A percentile compares a stretch with the other conserved stretches of the same genome.
Conservation (phyloP, 2,888 invertebrate genomes). For the Zaprionus lineosus region DNA sequence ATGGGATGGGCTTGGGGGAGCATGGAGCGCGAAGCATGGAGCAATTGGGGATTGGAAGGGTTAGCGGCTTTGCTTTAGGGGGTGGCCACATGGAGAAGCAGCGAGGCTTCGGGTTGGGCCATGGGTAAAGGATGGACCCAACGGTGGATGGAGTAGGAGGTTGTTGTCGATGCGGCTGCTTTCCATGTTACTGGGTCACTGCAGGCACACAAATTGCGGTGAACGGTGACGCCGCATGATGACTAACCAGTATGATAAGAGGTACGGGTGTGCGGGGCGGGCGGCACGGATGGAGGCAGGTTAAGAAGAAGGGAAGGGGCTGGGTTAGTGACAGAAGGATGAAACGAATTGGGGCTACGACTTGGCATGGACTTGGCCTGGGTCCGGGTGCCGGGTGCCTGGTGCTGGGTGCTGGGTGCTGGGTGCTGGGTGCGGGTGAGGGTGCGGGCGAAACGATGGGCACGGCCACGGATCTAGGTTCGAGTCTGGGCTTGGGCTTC, state of each 20-base stretch:
- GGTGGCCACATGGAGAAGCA: conserved; percentile 5
- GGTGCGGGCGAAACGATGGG: too few relatives aligned
- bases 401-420: too few relatives aligned
- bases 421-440: too few relatives aligned
- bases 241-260: conserved; percentile 14
- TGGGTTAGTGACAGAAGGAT: too few relatives aligned
- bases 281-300: conserved; percentile 2
- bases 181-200: conserved; percentile 77
- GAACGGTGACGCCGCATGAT: conserved; percentile 57
- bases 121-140: neutral
- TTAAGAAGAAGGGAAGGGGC: neutral
- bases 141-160: conserved; percentile 24
- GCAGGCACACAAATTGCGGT: conserved; percentile 79
- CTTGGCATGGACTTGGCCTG: too few relatives aligned
- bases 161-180: conserved; percentile 67
- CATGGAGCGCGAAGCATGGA: conserved; percentile 2
- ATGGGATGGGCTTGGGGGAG: conserved; percentile 1
- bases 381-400: too few relatives aligned
- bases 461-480: too few relatives aligned
- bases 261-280: neutral
- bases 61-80: too few relatives aligned
- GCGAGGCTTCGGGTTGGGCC: neutral
- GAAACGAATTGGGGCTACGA: neutral
- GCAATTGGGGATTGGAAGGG: too few relatives aligned
- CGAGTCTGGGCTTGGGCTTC: conserved; percentile 32